phyloP scores from a whole-genome alignment of 2,888 invertebrate genomes.

The Myopa tessellatipennis region DNA sequence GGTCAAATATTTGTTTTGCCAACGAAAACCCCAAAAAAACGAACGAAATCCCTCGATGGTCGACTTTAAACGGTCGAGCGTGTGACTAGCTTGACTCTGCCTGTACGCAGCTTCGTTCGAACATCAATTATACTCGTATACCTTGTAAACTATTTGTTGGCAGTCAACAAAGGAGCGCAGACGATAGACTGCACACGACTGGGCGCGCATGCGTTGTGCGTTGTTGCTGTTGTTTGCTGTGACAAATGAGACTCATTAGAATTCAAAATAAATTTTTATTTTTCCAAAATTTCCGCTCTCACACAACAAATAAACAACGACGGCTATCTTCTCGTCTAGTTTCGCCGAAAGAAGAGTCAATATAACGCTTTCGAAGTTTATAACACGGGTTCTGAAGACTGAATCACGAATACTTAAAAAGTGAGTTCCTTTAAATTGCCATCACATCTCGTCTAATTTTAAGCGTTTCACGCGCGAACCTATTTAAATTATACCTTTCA shows the following conservation, averaged over 20 bases:
- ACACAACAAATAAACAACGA: no score
- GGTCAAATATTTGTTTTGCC: conserved; percentile 22
- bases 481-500: background rate
- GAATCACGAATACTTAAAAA: background rate
- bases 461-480: background rate
- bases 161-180: background rate
- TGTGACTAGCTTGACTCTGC: background rate
- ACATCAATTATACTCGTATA: background rate
- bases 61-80: background rate
- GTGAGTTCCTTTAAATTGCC: background rate
- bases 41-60: background rate
- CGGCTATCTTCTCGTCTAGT: background rate
- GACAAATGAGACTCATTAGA: no score
- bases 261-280: no score
- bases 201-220: no score
- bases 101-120: background rate
- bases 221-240: no score
- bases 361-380: background rate
- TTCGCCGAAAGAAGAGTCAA: background rate
- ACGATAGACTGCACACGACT: background rate
- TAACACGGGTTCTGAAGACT: background rate
- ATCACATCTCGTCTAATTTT: background rate
- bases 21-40: background rate
- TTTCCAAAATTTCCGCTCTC: no score
- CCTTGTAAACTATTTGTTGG: background rate